Base-by-base conservation (phyloP, 2,113 vertebrate genomes). In the Rana temporaria region DNA sequence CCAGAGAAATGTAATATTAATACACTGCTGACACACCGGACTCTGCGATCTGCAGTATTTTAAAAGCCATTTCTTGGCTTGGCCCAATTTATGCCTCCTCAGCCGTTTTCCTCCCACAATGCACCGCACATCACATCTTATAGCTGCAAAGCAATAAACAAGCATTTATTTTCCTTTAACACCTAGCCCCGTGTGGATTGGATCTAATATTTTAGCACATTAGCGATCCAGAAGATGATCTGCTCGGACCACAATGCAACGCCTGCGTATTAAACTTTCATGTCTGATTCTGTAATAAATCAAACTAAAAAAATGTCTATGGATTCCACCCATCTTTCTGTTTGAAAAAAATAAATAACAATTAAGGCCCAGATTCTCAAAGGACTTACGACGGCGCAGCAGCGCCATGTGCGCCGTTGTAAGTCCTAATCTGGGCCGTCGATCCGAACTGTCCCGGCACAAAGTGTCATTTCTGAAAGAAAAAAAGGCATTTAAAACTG, bases 71-170 rank as follows among this genome's bases (percentile, higher is more conserved):
- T 79, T 59, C 15, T 68, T 7, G 11, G 34, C 56, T 62, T 11
- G 20, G 66, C 57, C 57, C 12, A 11, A 6, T 73, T 73, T 73
- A 8, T 73, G 69, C 79, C 65, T 81, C 26, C 60, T 81, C 79
- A 81, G 69, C 68, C 26, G 30, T 73, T 73, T 72, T 53, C 42
- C 60, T 56, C 67, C 22, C 79, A 70, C 20, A 62, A 80, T 60
- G 60, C 66, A 38, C 66, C 9, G 19, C 34, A 22, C 19, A 6
- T 42, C 24, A 32, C 22, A 34, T 71, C 67, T 62, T 70, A 42
- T 32, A 17, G 17, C 64, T 59, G 78, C 16, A 70, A 80, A 70
- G 78, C 78, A 80, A 80, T 80, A 80, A 80, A 32, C 32, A 52
- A 15, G 66, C 67, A 80, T 80, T 80, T 80, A 60, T 60, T 71